These are phyloP conservation scores for Meloe dianella DNA, from an alignment of 2,888 invertebrate genomes.

Conservation along the genomic window DNA sequence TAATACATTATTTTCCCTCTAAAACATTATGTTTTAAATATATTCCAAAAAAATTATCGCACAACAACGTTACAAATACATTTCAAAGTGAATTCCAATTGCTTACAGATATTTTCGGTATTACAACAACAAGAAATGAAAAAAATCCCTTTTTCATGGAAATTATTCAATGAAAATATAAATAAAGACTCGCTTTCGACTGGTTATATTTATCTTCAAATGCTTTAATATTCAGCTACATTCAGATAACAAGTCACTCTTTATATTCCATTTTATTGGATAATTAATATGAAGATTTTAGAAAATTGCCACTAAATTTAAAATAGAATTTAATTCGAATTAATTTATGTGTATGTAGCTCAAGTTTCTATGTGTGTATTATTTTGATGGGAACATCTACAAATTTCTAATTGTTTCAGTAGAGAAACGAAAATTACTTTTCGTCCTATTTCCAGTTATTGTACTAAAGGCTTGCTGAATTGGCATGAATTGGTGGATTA, in stretches of 20 bases:
- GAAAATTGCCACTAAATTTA: not conserved
- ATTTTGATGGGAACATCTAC: too few species aligned
- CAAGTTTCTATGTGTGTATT: not conserved
- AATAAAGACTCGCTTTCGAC: too few species aligned
- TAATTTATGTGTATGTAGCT: not conserved
- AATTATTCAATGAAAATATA: not conserved
- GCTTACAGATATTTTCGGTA: not conserved
- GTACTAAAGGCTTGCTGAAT: not conserved
- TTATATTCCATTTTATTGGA: not conserved
- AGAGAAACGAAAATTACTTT: not conserved
- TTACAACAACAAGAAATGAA: not conserved
- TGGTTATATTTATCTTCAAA: not conserved
- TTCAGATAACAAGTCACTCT: not conserved
- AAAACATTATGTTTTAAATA: not conserved
- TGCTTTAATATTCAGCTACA: not conserved
- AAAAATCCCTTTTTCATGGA: not conserved
- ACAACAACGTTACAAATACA: not conserved
- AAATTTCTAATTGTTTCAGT: too few species aligned
- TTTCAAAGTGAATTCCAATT: not conserved
- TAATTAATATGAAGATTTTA: not conserved
- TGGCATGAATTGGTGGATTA: not conserved
- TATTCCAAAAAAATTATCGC: not conserved
- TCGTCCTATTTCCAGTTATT: not conserved
- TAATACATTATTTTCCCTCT: not conserved
- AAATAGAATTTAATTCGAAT: not conserved